These are phyloP conservation scores for Elmis aenea DNA, from an alignment of 2,888 invertebrate genomes.

Conservation along the genomic window DNA sequence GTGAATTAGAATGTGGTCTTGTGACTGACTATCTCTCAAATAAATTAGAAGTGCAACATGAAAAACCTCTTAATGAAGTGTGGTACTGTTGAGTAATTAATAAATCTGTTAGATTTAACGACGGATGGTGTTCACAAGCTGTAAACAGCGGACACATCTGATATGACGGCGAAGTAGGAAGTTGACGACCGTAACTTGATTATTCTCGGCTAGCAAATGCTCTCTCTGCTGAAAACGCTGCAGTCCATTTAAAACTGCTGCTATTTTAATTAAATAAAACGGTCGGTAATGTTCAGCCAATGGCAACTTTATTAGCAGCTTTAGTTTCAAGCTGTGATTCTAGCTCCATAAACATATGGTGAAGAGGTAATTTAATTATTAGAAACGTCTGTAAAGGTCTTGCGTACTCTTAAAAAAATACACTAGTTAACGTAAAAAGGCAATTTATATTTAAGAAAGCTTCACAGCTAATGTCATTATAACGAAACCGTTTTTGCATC, in stretches of 20 bases:
- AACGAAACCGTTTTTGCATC: no score
- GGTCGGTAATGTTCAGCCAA: slow-evolving; percentile 8
- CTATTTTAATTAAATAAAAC: slow-evolving; percentile 12
- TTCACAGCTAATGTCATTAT: no score
- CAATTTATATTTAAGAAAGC: no score
- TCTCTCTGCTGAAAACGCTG: slow-evolving; percentile 2
- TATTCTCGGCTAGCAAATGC: slow-evolving; percentile 10
- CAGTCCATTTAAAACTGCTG: neutral
- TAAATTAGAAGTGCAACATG: slow-evolving; percentile 7
- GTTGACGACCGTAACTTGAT: slow-evolving; percentile 11
- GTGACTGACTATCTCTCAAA: no score
- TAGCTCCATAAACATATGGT: slow-evolving; percentile 11
- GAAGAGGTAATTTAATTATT: no score
- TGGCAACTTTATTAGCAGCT: slow-evolving; percentile 9
- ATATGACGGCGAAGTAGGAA: slow-evolving; percentile 5
- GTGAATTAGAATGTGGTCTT: no score
- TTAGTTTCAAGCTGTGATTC: slow-evolving; percentile 11
- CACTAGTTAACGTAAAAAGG: no score
- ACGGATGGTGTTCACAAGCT: slow-evolving; percentile 4
- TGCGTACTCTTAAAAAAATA: no score
- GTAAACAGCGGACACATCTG: slow-evolving; percentile 9
- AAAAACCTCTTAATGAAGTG: slow-evolving; percentile 11
- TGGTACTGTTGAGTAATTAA: slow-evolving; percentile 7
- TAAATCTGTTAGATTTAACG: slow-evolving; percentile 5
- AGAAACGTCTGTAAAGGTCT: no score